These are phyloP conservation scores for Pegoplata infirma DNA, from an alignment of 2,888 invertebrate genomes.

Conservation along the genomic window DNA sequence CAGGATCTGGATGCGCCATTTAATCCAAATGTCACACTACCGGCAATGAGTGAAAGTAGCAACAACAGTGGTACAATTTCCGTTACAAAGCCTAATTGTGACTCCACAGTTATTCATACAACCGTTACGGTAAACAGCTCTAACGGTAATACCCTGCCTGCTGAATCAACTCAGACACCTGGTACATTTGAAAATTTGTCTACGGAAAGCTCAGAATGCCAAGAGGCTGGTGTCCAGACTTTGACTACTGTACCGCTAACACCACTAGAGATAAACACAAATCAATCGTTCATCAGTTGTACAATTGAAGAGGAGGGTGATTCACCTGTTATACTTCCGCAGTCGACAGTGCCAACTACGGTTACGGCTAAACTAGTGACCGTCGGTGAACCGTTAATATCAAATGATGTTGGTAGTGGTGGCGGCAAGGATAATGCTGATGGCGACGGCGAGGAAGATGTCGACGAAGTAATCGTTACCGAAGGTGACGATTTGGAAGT, in stretches of 20 bases:
- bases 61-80: conserved; percentile 58
- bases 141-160: neutral
- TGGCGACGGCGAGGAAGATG: conserved; percentile 42
- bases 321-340: conserved; percentile 52
- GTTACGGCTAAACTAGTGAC: conserved; percentile 56
- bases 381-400: conserved; percentile 29
- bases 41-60: conserved; percentile 69
- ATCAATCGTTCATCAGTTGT: conserved; percentile 43
- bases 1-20: conserved; percentile 84
- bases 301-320: conserved; percentile 39
- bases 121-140: conserved; percentile 5
- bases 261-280: conserved; percentile 50
- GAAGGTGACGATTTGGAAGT: conserved; percentile 49
- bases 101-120: neutral
- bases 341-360: conserved; percentile 53
- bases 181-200: conserved; percentile 1
- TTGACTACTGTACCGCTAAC: conserved; percentile 28
- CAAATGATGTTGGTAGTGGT: conserved; percentile 26
- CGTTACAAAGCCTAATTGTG: conserved; percentile 62
- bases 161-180: conserved; percentile 7
- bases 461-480: conserved; percentile 34
- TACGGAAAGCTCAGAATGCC: conserved; percentile 24
- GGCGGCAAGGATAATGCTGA: neutral
- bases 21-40: conserved; percentile 75
- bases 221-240: conserved; percentile 17